Percentiles rank a stretch among this genome's conserved stretches.
Conservation (phyloP, 2,113 vertebrate species). For the Rissa tridactyla region DNA sequence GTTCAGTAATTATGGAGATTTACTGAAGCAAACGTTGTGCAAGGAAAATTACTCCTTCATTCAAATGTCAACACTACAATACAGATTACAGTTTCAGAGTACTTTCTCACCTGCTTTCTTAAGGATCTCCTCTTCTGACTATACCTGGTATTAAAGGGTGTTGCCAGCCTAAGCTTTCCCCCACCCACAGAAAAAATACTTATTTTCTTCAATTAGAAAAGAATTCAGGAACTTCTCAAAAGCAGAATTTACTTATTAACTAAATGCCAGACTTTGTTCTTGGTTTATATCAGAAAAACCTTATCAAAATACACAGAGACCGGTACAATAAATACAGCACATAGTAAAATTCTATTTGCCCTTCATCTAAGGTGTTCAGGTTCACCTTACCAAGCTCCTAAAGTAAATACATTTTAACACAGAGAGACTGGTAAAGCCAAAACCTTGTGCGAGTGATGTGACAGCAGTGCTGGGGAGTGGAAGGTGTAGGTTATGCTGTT, state of each 20-base stretch:
- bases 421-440: background rate
- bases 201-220: background rate
- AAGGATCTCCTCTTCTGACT: background rate
- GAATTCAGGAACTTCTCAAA: background rate
- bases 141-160: background rate
- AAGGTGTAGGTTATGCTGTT: background rate
- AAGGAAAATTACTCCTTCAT: background rate
- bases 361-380: background rate
- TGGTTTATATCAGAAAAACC: conserved; percentile 21
- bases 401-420: background rate
- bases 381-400: background rate
- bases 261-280: background rate
- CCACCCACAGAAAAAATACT: background rate
- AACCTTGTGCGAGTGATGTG: background rate
- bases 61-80: background rate
- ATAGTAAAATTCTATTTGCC: background rate
- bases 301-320: conserved; percentile 17
- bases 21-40: background rate
- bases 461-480: background rate
- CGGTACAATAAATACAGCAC: conserved; percentile 13
- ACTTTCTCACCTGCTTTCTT: background rate
- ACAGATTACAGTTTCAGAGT: background rate
- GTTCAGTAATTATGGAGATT: background rate
- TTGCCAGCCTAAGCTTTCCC: background rate
- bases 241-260: conserved; percentile 47